Evolutionary conservation across 2,113 vertebrate genomes (phyloP), one percentile per base, ranked within the genome.

Genomic region (Dissostichus mawsoni): DNA sequence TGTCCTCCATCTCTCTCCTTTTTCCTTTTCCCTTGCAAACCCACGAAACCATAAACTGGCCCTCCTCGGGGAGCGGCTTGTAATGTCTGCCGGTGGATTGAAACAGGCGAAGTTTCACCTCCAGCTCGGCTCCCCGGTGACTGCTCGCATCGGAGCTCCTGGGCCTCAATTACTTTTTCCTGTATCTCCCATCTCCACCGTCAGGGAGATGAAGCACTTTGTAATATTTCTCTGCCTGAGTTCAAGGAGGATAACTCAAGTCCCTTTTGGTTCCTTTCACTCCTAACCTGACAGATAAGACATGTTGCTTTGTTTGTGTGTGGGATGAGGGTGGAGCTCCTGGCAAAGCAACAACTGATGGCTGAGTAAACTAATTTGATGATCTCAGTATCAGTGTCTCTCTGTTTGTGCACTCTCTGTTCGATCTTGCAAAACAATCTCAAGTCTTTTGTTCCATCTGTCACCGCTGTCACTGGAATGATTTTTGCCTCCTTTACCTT

Each of bases 81-180:
- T 88, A 87, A 87, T 85, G 86, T 86, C 82, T 81, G 78, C 77
- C 78, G 77, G 75, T 33, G 66, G 88, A 93, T 84, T 85, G 83
- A 90, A 91, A 86, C 75, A 65, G 83, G 74, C 70, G 81, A 87
- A 78, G 81, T 86, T 85, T 86, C 69, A 87, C 85, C 88, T 79
- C 74, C n/a, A 18, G 81, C 82, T 81, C 18, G 1, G 47, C 48
- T 87, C 87, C 89, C 83, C 23, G 13, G 81, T 57, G 89, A 75
- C 76, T 69, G 72, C 78, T 86, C 71, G 44, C 80, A 85, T 86
- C 74, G 62, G 58, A 82, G 75, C 72, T 45, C 51, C 76, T 58
- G 80, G 64, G 76, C 81, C 85, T 87, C 81, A 5, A 92, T 92
- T 86, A 82, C 81, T 83, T 84, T 78, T 44, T 63, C 68, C 80